Percentiles rank a stretch among this genome's conserved stretches.
Evolutionary conservation across 2,113 vertebrate species (phyloP).

Genomic region (Pseudonaja textilis): DNA sequence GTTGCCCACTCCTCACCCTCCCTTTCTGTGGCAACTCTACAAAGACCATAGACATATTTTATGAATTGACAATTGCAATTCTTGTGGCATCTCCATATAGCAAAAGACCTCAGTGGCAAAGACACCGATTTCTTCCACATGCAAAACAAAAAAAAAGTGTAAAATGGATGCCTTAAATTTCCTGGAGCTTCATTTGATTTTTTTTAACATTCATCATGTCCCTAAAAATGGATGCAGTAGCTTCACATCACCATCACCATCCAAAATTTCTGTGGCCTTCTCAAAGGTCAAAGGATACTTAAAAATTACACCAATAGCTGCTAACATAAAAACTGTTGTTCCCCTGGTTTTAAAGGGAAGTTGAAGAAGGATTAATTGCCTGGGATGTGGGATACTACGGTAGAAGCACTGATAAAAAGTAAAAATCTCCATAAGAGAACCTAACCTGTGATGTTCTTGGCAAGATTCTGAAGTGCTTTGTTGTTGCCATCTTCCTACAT

Average conservation of each 20-base stretch:
- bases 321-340: not conserved
- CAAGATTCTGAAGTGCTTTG: not conserved
- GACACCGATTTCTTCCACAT: not conserved
- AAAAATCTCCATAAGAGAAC: not conserved
- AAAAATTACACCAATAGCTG: not conserved
- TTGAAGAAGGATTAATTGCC: not conserved
- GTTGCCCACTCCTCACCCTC: too few species aligned
- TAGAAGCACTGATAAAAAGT: not conserved
- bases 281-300: not conserved
- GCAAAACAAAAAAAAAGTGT: not conserved
- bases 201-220: not conserved
- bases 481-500: not conserved
- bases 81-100: not conserved
- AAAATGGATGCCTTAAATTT: not conserved
- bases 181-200: not conserved
- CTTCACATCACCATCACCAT: not conserved
- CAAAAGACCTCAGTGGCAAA: not conserved
- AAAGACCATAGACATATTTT: too few species aligned
- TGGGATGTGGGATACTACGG: not conserved
- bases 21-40: too few species aligned
- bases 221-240: not conserved
- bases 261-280: not conserved
- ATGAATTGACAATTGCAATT: not conserved
- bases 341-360: not conserved
- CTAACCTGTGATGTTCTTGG: not conserved